These are phyloP conservation scores for Hephaestus fuliginosus DNA, from an alignment of 2,797 vertebrate genomes.

Conservation along the genomic window DNA sequence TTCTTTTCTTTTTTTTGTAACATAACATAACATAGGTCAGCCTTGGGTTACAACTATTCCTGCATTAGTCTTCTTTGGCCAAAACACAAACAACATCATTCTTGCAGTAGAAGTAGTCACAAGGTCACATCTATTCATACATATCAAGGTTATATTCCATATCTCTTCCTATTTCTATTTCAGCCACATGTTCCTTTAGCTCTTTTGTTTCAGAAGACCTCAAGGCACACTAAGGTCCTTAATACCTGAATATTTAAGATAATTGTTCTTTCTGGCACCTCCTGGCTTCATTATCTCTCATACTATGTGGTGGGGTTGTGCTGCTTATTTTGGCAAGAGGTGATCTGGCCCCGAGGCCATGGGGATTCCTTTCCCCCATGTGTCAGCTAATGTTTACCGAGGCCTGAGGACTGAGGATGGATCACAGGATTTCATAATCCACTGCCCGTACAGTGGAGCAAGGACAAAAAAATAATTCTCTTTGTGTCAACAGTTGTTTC, in stretches of 20 bases:
- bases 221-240: constrained; percentile 44
- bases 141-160: background rate
- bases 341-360: constrained; percentile 74
- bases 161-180: constrained; percentile 5
- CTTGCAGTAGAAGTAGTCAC: background rate
- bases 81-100: constrained; percentile 3
- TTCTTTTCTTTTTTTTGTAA: background rate
- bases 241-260: constrained; percentile 70
- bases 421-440: constrained; percentile 86
- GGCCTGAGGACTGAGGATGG: constrained; percentile 79
- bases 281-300: constrained; percentile 74
- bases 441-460: constrained; percentile 75
- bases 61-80: background rate
- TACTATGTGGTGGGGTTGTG: constrained; percentile 59
- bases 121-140: constrained; percentile 4
- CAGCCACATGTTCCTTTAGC: background rate
- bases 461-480: constrained; percentile 80
- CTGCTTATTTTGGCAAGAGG: constrained; percentile 72
- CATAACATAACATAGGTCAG: too few relatives aligned
- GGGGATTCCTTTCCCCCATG: constrained; percentile 85
- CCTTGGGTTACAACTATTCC: too few relatives aligned
- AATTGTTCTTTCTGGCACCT: constrained; percentile 69
- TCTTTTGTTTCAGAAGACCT: constrained; percentile 49
- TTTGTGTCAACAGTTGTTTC: constrained; percentile 86
- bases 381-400: constrained; percentile 86